These are phyloP conservation scores for Setophaga petechia DNA, from an alignment of 2,113 vertebrate genomes.

Conservation along the genomic window DNA sequence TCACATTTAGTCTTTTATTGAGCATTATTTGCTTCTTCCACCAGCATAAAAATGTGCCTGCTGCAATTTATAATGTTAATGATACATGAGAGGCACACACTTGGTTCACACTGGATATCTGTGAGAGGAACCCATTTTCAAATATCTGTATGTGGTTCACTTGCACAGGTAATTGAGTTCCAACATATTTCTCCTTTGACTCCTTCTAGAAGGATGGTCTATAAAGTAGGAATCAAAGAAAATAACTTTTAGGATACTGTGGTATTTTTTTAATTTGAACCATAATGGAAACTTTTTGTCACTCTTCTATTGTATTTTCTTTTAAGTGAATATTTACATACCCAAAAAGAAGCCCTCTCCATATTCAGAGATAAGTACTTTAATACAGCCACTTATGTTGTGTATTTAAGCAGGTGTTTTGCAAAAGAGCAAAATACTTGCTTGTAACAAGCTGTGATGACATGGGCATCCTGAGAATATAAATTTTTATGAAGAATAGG, in stretches of 20 bases:
- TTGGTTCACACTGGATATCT: slow-evolving; percentile 48
- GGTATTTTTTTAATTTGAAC: neutral
- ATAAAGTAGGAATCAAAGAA: slow-evolving; percentile 36
- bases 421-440: slow-evolving; percentile 57
- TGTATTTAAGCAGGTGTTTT: slow-evolving; percentile 68
- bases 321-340: slow-evolving; percentile 72
- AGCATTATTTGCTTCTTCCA: slow-evolving; percentile 18
- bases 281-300: slow-evolving; percentile 50
- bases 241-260: slow-evolving; percentile 54
- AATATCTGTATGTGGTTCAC: slow-evolving; percentile 65
- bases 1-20: slow-evolving; percentile 13
- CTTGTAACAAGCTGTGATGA: slow-evolving; percentile 47
- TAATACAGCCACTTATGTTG: slow-evolving; percentile 61
- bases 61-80: slow-evolving; percentile 58
- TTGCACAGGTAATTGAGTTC: slow-evolving; percentile 68
- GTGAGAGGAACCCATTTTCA: slow-evolving; percentile 58
- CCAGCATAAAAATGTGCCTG: neutral
- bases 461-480: neutral
- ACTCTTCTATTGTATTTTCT: slow-evolving; percentile 62
- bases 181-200: slow-evolving; percentile 54
- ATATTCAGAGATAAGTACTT: slow-evolving; percentile 71
- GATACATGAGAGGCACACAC: slow-evolving; percentile 24
- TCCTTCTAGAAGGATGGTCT: slow-evolving; percentile 29
- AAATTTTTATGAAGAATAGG: slow-evolving; percentile 55
- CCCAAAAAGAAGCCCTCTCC: slow-evolving; percentile 59